These are phyloP conservation scores for Fistularia commersonii DNA, from an alignment of 2,797 vertebrate species.

Conservation along the genomic window DNA sequence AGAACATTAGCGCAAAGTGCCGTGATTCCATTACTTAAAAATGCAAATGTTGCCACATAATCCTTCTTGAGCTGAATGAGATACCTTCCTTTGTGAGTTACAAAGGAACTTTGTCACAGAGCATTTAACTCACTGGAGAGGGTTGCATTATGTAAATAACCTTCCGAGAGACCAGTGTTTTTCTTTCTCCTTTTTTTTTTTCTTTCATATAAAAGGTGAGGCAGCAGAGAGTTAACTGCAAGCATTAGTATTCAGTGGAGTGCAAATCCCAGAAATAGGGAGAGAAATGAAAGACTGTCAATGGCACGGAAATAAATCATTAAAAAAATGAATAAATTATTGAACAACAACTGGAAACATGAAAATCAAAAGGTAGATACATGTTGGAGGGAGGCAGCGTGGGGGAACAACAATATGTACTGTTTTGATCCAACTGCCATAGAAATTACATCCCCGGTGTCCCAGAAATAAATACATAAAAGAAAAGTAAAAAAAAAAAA, in stretches of 20 bases:
- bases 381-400: too few species aligned
- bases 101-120: slow-evolving; percentile 2
- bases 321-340: too few species aligned
- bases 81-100: slow-evolving; percentile 15
- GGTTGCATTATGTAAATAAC: slow-evolving; percentile 11
- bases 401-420: too few species aligned
- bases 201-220: slow-evolving; percentile 17
- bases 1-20: slow-evolving; percentile 30
- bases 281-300: too few species aligned
- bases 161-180: slow-evolving; percentile 24
- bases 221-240: slow-evolving; percentile 1
- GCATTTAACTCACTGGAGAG: slow-evolving; percentile 14
- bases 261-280: background rate
- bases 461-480: too few species aligned
- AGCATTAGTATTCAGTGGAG: slow-evolving; percentile 12
- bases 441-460: too few species aligned
- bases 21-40: slow-evolving; percentile 30
- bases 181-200: too few species aligned
- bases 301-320: too few species aligned
- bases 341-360: too few species aligned
- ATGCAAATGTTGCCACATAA: slow-evolving; percentile 28
- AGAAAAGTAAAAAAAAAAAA: too few species aligned
- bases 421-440: too few species aligned
- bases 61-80: slow-evolving; percentile 19
- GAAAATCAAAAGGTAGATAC: too few species aligned